Evolutionary conservation across 1,140 invertebrate genomes (phyloP), one percentile per base, ranked within the genome.

Genomic region (Zaprionus lachaisei): DNA sequence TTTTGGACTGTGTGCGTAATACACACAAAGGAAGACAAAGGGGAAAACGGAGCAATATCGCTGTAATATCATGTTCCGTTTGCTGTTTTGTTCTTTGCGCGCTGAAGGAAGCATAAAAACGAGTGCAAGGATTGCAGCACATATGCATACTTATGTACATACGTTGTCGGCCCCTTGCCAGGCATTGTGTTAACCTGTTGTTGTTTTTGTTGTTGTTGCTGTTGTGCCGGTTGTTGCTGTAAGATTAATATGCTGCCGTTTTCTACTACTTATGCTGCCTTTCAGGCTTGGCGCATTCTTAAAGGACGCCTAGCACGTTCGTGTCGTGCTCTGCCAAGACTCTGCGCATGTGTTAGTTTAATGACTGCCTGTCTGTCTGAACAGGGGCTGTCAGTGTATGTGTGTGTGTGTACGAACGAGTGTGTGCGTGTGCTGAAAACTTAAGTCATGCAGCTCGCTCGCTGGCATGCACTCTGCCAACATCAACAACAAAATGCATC

Each of bases 181-280:
- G 77, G 65, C 67, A 65, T 72, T 80, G 76, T 69, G 64, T 77
- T 72, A 65, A 71, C 60, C 57, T 38, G 12, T 24, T 60, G 31
- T 57, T 57, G 61, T 65, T 65, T 28, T 54, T 65, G 67, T 58
- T 74, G 44, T 58, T 77, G 56, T 61, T 87, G 51, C 54, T 86
- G 83, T 62, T 82, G 56, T 80, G 56, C 72, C 64, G 51, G 79
- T 73, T 87, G 77, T 80, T 87, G 62, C 38, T 83, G 60, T 70
- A 77, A 87, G 84, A 87, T 87, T 87, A 90, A 87, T 87, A 90
- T 84, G 85, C 84, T 87, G 81, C 85, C 81, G 79, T 81, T 79
- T 87, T 87, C 84, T 71, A 81, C 81, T 87, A 90, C 84, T 87
- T 90, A 87, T 84, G 85, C 79, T 87, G 84, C 78, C 84, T 89